A percentile compares a stretch with the other conserved stretches of the same genome.
Conservation (phyloP, 2,113 vertebrate genomes). For the Pseudolaguvia tuberculata region DNA sequence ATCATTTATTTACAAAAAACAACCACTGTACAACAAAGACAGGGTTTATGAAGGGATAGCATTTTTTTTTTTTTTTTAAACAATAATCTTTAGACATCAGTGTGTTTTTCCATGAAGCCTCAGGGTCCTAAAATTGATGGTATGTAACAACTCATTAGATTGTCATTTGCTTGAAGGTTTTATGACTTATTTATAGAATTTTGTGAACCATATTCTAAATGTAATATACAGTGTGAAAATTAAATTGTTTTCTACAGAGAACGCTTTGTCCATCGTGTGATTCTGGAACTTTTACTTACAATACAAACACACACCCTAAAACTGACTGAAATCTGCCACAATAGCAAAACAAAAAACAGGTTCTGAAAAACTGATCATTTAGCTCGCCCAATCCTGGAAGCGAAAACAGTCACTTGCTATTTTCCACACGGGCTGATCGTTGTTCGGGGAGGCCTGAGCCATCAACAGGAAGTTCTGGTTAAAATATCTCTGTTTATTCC, state of each 20-base stretch:
- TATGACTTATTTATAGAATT: constrained; percentile 57
- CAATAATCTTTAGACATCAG: not conserved
- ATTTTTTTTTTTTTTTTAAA: not conserved
- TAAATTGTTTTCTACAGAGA: constrained; percentile 61
- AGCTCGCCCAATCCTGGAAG: constrained; percentile 91
- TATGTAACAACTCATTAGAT: not conserved
- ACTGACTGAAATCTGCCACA: not conserved
- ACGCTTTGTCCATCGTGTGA: not conserved
- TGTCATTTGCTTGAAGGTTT: constrained; percentile 45
- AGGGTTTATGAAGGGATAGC: not conserved
- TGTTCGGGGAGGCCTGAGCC: constrained; percentile 81
- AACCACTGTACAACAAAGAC: constrained; percentile 17
- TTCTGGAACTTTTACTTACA: constrained; percentile 45
- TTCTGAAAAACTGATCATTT: constrained; percentile 41
- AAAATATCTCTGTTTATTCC: constrained; percentile 91
- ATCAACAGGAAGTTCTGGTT: constrained; percentile 95
- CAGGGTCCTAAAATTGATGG: constrained; percentile 9
- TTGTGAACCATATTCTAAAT: constrained; percentile 51
- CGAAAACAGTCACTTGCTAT: constrained; percentile 96
- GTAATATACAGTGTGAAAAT: constrained; percentile 51
- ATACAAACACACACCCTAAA: not conserved
- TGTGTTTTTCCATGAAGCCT: not conserved
- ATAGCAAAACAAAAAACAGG: not conserved
- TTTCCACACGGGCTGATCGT: constrained; percentile 88
- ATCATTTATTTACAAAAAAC: not conserved